These are phyloP conservation scores for Liposcelis brunnea DNA, from an alignment of 2,888 invertebrate species.

Conservation along the genomic window DNA sequence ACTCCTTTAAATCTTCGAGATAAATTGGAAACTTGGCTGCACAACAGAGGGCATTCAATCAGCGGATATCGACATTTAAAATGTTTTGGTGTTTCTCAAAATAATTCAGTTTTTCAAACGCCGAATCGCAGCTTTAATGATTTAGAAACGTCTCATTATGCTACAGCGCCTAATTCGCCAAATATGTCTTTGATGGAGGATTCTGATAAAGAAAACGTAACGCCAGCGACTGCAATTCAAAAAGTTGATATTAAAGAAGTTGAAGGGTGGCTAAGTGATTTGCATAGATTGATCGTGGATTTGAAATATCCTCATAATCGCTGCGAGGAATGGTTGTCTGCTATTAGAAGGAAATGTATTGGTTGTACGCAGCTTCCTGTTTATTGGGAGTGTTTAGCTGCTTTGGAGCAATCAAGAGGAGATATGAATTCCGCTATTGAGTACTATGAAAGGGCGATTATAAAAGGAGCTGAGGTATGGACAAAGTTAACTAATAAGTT, in stretches of 20 bases:
- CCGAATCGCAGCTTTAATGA: no score
- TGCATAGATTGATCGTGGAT: no score
- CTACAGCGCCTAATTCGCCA: no score
- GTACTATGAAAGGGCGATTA: conserved; percentile 7
- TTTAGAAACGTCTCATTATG: no score
- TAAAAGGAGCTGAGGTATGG: no score
- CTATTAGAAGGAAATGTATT: background rate
- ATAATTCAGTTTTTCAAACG: no score
- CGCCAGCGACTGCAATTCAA: no score
- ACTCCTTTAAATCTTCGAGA: conserved; percentile 8
- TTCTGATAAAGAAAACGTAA: no score
- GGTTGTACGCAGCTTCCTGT: background rate
- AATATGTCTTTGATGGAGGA: no score
- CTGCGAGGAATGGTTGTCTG: conserved; percentile 10
- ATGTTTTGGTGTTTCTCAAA: conserved; percentile 28
- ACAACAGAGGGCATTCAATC: conserved; percentile 32
- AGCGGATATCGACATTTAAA: conserved; percentile 34
- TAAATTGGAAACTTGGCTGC: conserved; percentile 33
- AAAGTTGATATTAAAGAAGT: no score
- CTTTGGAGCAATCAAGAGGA: conserved; percentile 8
- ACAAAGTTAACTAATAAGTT: no score
- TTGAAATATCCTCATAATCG: conserved; percentile 5
- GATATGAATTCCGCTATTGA: conserved; percentile 10
- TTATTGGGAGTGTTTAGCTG: conserved; percentile 12
- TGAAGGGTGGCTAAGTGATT: no score